Evolutionary conservation across 2,888 invertebrate genomes (phyloP), one percentile per base, ranked within the genome.

Genomic region (Apodemia mormo): DNA sequence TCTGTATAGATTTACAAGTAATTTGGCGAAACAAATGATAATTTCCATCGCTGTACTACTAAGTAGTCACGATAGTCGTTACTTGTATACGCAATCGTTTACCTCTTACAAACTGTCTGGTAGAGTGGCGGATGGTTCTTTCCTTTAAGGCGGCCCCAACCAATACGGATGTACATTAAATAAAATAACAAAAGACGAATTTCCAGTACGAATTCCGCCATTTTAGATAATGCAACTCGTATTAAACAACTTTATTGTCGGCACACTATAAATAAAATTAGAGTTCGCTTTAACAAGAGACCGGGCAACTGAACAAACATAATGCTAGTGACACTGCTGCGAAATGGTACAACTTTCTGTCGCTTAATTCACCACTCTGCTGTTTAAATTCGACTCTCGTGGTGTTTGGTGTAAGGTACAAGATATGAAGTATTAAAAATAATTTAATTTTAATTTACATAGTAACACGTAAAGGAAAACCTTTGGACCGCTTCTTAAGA

Each of bases 331-430:
- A 82, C 82, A 82, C 82, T 84, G 81, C 83, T 79, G 77, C 76
- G 78, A 77, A 82, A 81, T 80, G 80, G 81, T 81, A 85, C 80
- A 84, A 86, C 72, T 74, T 75, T 76, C 67, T 52, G 67, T 49
- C 68, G 81, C 81, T 83, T 85, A 85, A 85, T 86, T 85, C 77
- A 79, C 80, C 82, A 82, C 79, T 84, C 82, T 84, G 84, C 83
- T 85, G 86, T 84, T 82, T 79, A 81, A 81, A 84, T 86, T 80
- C 83, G 81, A 80, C 78, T 80, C 80, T 82, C 82, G 83, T 83
- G 85, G 81, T 79, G 68, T 71, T 37, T 75, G 81, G 82, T 68
- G 7, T 70, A 82, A 84, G 76, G 72, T 30, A 74, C 12, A 66
- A 76, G 70, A 54, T 33, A 66, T 68, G 56, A 43, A 29, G 30